Base-by-base conservation (phyloP, 1,140 invertebrate genomes). In the Agrypnia vestita region DNA sequence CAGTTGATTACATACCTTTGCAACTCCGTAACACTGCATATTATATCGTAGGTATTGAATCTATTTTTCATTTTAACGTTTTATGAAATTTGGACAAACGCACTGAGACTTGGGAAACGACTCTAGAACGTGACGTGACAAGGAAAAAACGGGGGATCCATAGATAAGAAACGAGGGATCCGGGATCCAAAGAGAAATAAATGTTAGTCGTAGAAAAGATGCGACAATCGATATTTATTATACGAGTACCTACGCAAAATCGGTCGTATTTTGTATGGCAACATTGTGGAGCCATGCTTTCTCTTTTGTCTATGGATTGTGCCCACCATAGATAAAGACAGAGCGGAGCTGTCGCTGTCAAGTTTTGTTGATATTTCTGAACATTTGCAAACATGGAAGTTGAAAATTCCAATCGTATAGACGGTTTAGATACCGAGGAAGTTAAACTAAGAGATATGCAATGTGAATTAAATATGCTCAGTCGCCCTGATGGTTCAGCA, bases 41-140 rank as follows among this genome's bases (percentile, higher is more conserved):
- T 92, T 76, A 98, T 94, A 90, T 99, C 97, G 85, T 95, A 95
- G 0, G 96, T 97, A 85, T 96, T 96, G 87, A 97, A 99, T 86
- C 96, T 90, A 11, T 92, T 94, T 90, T 98, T 98, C 97, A 98
- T 98, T 85, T 89, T 93, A 81, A 80, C 46, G 35, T 47, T 21
- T 25, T 35, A 12, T n/a, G 19, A 35, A 64, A 25, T 64, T 35
- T 11, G 25, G 25, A 64, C 17, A 71, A 71, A 71, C 25, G 13
- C 49, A 49, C 19, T 25, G 10, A 44, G 35, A 35, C 25, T 35
- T 1, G 8, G 46, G 51, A 71, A 71, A 71, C 67, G 67, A 47
- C 17, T 13, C 11, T 35, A 49, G 17, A n/a, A 17, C 47, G 67
- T 71, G 67, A 71, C 67, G 67, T 71, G 67, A 71, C 46, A 71